Conservation (phyloP, 2,888 invertebrate species). For the Phrixothrix hirtus region DNA sequence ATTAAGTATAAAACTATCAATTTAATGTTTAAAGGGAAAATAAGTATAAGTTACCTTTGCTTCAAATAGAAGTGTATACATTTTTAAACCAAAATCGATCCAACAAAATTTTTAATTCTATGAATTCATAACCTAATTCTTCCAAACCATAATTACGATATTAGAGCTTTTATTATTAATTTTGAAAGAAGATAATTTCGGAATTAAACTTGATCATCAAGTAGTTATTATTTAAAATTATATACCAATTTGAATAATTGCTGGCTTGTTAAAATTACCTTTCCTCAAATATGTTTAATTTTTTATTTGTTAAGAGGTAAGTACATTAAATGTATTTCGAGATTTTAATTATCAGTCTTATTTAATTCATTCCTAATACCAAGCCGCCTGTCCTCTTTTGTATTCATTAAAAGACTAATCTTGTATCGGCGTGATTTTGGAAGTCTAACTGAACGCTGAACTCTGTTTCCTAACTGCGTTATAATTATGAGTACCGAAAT, state of each 20-base stretch:
- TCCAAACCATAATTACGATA: slow-evolving; percentile 2
- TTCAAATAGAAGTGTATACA: neutral
- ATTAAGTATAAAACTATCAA: neutral
- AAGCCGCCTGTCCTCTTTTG: too few relatives aligned
- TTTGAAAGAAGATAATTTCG: slow-evolving; percentile 10
- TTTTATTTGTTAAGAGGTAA: slow-evolving; percentile 6
- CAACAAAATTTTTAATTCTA: neutral
- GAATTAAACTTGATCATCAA: slow-evolving; percentile 15
- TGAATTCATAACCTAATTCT: slow-evolving; percentile 16
- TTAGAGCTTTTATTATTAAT: slow-evolving; percentile 21
- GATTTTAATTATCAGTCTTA: too few relatives aligned
- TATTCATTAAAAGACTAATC: too few relatives aligned
- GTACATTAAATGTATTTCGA: too few relatives aligned
- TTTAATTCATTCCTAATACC: too few relatives aligned
- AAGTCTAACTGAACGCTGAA: too few relatives aligned
- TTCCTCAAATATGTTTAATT: slow-evolving; percentile 4
- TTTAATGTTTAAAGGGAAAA: neutral
- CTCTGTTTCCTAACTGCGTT: too few relatives aligned
- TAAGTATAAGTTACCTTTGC: neutral
- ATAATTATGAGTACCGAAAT: too few relatives aligned
- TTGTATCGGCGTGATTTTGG: too few relatives aligned
- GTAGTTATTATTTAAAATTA: slow-evolving; percentile 16
- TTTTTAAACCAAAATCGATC: slow-evolving; percentile 1
- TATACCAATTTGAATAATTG: slow-evolving; percentile 17
- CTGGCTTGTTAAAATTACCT: slow-evolving; percentile 8